Base-by-base conservation (phyloP, 2,888 invertebrate species). In the Perizoma flavofasciatum region DNA sequence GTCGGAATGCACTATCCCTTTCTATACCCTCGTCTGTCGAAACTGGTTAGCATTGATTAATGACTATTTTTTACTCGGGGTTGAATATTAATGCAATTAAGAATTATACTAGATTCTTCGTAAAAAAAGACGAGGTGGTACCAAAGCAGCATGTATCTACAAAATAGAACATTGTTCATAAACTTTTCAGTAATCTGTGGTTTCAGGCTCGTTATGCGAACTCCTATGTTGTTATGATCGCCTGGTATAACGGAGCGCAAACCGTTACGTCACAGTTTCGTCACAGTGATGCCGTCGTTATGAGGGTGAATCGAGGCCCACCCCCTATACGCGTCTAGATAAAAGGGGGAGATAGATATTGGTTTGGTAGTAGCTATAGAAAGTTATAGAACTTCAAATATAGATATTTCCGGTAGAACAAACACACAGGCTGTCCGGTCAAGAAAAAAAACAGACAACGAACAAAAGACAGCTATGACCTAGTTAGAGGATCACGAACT, bases 21-120 rank as follows among this genome's bases (percentile, higher is more conserved):
- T 88, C 82, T 73, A 71, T 59, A 61, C 61, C 8, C 73, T 66
- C 65, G 67, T 66, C 68, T 72, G 73, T 73, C 63, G 68, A 73
- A 85, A 86, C 86, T 82, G 79, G 88, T 89, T 88, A 83, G 67
- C 69, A 76, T 82, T 89, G 89, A 89, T 89, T 86, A 88, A 89
- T 88, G 80, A 71, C 66, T 74, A 75, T 83, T 82, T 82, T 69
- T 74, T 61, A 67, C 60, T 68, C 65, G 63, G 70, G 69, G 70
- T 77, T 78, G 80, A 79, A 82, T 83, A 73, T 70, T 76, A 75
- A 75, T 77, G 72, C 77, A 86, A 85, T 86, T 83, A 86, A 80
- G 55, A 65, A 43, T n/a, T n/a, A n/a, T 22, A 3, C 45, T 57
- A 65, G 59, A 45, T n/a, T 39, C 35, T 0, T 22, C 22, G 3